Evolutionary conservation across 2,888 invertebrate genomes (phyloP), one percentile per base, ranked within the genome.

Genomic region (Catocala fraxini): DNA sequence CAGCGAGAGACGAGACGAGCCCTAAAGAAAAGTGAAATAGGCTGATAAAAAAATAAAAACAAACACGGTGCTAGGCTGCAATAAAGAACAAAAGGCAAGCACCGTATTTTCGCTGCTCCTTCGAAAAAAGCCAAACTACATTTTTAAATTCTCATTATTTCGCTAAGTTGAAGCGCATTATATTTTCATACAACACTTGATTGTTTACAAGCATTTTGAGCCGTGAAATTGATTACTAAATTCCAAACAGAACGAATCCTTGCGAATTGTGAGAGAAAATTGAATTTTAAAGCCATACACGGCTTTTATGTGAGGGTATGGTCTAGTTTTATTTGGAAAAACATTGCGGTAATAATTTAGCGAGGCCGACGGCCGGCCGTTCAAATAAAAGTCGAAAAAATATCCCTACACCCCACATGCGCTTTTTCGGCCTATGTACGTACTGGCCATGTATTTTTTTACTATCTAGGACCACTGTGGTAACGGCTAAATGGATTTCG

Each of bases 331-430:
- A 78, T 83, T 83, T 77, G 68, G 66, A 70, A 80, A 84, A 83
- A 84, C 83, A 82, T 82, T 75, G 81, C 77, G 69, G 85, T 82
- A 84, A 85, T 86, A 85, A 84, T 86, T 86, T 83, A 84, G 79
- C 71, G 56, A 59, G 63, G 59, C 69, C 66, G 69, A 63, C 75
- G 71, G 70, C 62, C 55, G 63, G 62, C 61, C 63, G 68, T 41
- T 68, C 75, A 66, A 73, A 72, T 73, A 77, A 75, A 75, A 74
- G 61, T 69, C 58, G 54, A 77, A 73, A 77, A 73, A 73, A 58
- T 56, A 41, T 73, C 63, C 56, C 63, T 62, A 51, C 55, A 63
- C 51, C 49, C 63, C 64, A 63, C 68, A 68, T 68, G 71, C 72
- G 66, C 70, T 70, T 71, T 70, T 74, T 66, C 71, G 56, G 69